phyloP scores from a whole-genome alignment of 2,888 invertebrate species.

The Cabera pusaria region DNA sequence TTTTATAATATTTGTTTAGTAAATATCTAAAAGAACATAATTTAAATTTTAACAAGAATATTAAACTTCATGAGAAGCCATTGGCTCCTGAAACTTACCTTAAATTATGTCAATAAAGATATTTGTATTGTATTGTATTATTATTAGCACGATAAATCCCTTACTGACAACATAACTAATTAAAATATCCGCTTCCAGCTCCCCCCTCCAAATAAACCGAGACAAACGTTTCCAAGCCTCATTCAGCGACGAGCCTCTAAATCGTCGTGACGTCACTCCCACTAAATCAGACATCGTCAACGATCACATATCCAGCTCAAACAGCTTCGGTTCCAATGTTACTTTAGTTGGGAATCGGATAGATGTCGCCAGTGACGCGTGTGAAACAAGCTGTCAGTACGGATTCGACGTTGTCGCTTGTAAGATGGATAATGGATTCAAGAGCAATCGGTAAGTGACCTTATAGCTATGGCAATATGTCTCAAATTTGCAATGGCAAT shows the following conservation, averaged over 20 bases:
- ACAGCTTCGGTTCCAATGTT: constrained; percentile 92
- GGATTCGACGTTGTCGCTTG: constrained; percentile 86
- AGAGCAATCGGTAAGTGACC: constrained; percentile 66
- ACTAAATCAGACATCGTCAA: constrained; percentile 45
- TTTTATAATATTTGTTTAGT: too few relatives aligned
- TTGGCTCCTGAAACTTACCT: too few relatives aligned
- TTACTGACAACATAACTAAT: too few relatives aligned
- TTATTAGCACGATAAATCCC: too few relatives aligned
- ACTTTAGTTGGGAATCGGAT: constrained; percentile 94
- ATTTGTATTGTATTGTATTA: too few relatives aligned
- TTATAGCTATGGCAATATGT: too few relatives aligned
- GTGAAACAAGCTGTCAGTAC: constrained; percentile 42
- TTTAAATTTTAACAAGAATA: too few relatives aligned
- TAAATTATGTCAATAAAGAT: too few relatives aligned
- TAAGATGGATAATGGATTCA: constrained; percentile 83
- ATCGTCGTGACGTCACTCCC: constrained; percentile 48
- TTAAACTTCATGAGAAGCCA: too few relatives aligned
- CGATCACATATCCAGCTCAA: constrained; percentile 74
- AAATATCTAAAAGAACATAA: too few relatives aligned
- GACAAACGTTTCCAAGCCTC: constrained; percentile 64
- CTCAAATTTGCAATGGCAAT: too few relatives aligned
- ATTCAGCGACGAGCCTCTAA: constrained; percentile 65
- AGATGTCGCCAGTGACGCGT: constrained; percentile 84
- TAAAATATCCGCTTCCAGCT: constrained; percentile 44
- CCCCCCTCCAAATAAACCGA: constrained; percentile 53